Base-by-base conservation (phyloP, 2,113 vertebrate species). In the Lasiurus cinereus region DNA sequence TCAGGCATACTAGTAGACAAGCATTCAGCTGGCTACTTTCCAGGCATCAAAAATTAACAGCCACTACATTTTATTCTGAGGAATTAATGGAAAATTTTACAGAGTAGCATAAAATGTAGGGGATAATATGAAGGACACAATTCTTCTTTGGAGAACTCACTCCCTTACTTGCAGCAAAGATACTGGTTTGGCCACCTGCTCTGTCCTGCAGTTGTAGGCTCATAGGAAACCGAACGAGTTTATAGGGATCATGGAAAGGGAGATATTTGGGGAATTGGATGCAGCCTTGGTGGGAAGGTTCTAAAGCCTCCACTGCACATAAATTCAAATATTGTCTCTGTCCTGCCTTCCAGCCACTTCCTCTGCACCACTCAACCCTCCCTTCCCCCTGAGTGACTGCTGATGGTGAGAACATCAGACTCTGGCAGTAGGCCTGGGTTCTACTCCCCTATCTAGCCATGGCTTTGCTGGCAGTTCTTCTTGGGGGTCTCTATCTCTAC, bases 71-170 rank as follows among this genome's bases (percentile, higher is more conserved):
- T 97, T 97, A 98, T 96, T 93, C 95, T 0, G n/a, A 80, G 56
- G 96, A 97, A 97, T 96, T 97, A 97, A 96, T 96, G 96, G 93
- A 69, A 94, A 91, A 27, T 91, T 97, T 97, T 97, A 96, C 95
- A 82, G 13, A 54, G 88, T 83, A 92, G 88, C 2, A 31, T 96
- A 93, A 96, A 97, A 96, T 29, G 31, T 74, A 92, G 90, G 91
- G 96, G 92, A 96, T 88, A 66, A 31, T 50, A 79, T 93, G 89
- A 97, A 93, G 96, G 97, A 31, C 94, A 93, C 3, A 6, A 77
- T 76, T 95, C 91, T 78, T 96, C 90, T 50, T 0, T 29, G 83
- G 73, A 46, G 39, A 56, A 70, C 27, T 90, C 56, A 2, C 43
- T 76, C 56, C 13, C 33, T 66, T 1, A 0, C 43, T 59, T 50